Conservation (phyloP, 2,113 vertebrate genomes). For the Trochalopteron elliotii region DNA sequence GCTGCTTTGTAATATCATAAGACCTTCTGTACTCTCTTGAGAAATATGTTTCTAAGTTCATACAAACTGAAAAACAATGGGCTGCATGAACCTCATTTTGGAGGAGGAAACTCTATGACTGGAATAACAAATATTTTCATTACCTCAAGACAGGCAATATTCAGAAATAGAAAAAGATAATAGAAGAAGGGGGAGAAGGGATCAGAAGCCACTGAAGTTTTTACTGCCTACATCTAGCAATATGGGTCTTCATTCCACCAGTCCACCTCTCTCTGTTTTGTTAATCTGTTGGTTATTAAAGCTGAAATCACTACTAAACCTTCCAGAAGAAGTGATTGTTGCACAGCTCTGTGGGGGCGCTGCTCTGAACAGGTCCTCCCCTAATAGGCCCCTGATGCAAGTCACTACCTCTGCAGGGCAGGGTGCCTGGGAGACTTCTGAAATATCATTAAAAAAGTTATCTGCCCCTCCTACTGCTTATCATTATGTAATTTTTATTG, state of each 20-base stretch:
- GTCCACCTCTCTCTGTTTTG: neutral
- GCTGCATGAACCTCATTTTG: neutral
- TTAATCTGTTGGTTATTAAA: neutral
- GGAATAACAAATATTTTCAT: neutral
- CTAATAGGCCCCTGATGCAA: neutral
- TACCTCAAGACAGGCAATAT: neutral
- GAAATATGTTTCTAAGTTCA: neutral
- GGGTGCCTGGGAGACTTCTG: neutral
- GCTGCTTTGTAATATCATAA: neutral
- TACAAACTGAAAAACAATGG: neutral
- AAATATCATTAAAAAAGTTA: neutral
- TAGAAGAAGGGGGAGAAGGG: neutral
- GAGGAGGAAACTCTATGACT: neutral
- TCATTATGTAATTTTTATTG: neutral
- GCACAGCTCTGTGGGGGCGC: neutral
- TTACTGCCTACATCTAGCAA: neutral
- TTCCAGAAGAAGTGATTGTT: neutral
- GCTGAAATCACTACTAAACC: neutral
- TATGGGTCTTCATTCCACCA: rapidly evolving
- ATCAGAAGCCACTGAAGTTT: neutral
- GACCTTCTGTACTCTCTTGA: neutral
- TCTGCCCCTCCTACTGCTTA: neutral
- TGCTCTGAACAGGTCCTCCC: neutral
- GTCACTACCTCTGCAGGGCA: neutral
- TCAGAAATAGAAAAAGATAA: neutral